Base-by-base conservation (phyloP, 2,797 vertebrate species). In the Tiaroga cobitis region DNA sequence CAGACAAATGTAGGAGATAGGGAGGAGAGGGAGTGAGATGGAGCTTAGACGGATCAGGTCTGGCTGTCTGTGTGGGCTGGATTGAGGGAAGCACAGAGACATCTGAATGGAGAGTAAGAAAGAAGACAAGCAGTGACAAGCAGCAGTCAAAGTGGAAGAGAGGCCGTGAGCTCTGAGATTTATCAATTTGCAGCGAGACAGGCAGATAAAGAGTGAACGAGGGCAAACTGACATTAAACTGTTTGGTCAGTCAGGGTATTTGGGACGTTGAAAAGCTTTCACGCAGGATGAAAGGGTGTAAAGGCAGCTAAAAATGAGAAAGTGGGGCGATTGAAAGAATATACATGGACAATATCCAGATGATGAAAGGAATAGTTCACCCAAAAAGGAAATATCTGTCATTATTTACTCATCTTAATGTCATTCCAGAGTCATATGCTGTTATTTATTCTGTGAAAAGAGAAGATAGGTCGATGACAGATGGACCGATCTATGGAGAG, bases 31-130 rank as follows among this genome's bases (percentile, higher is more conserved):
- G 65, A 73, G 82, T 72, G 68, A 56, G 82, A 81, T 19, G 68
- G 59, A 67, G 93, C 93, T 94, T 94, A 94, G 91, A 89, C 89
- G 93, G 93, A 95, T 95, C 93, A 94, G 93, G 87, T 92, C 93
- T 92, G 93, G 81, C 75, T 88, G 79, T 73, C 56, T 39, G 75
- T 49, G 74, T 73, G 81, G 86, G 63, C 68, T 61, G 78, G 11
- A 34, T 85, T 59, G 85, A 73, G 59, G 61, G 59, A 87, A 84
- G 37, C 69, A 79, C 67, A 9, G 78, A 87, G 86, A 84, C 61
- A 43, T 82, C 69, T 80, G 83, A 87, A 88, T 59, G 72, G 78
- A 89, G 72, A 37, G 86, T 94, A 91, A 91, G 92, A 90, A 92
- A 93, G 91, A 92, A 94, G 93, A 93, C 92, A 93, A 92, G 94